Conservation (phyloP, 2,797 vertebrate species). For the Darevskia nairensis region DNA sequence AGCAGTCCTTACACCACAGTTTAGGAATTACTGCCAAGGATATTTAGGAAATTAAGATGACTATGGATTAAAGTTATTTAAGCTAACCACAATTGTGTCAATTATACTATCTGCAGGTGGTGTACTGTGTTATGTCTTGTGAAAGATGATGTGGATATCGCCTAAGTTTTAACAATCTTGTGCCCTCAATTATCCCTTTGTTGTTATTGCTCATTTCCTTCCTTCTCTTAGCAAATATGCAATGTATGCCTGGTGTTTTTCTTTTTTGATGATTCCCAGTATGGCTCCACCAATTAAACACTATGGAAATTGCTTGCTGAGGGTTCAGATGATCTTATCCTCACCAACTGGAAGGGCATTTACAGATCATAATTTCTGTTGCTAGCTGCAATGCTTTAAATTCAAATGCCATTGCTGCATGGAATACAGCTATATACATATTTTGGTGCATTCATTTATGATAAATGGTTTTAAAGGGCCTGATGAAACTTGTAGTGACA, state of each 20-base stretch:
- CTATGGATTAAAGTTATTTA: neutral
- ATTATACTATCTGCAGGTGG: neutral
- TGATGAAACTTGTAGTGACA: neutral
- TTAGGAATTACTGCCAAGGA: neutral
- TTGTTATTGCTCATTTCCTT: neutral
- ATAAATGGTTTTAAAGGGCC: neutral
- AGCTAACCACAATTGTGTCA: neutral
- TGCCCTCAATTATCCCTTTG: neutral
- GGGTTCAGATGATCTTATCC: neutral
- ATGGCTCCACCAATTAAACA: conserved; percentile 14
- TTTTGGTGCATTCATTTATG: neutral
- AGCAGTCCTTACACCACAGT: neutral
- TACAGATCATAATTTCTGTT: neutral
- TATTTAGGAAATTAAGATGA: neutral
- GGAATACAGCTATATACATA: neutral
- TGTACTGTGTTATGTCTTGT: neutral
- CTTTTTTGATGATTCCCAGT: neutral
- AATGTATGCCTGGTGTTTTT: neutral
- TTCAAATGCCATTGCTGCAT: conserved; percentile 6
- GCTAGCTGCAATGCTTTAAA: neutral
- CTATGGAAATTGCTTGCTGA: neutral
- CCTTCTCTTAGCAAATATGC: neutral
- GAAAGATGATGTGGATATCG: neutral
- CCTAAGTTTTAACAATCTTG: neutral
- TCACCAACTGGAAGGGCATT: neutral